These are phyloP conservation scores for Clupea harengus DNA, from an alignment of 2,113 vertebrate species.

Conservation along the genomic window DNA sequence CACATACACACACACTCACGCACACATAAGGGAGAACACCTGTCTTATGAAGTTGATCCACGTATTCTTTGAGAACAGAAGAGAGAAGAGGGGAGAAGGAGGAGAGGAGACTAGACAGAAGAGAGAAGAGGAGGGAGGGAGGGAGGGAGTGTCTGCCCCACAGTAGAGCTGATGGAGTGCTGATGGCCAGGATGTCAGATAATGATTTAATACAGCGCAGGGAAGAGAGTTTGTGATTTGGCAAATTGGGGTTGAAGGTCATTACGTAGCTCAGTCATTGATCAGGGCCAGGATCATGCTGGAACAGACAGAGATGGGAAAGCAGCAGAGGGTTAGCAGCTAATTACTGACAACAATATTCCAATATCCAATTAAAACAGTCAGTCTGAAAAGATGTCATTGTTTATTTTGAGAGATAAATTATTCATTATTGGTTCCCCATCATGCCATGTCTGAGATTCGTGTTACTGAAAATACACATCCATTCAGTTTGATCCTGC, in stretches of 20 bases:
- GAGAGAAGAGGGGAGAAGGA: neutral
- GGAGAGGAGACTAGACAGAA: neutral
- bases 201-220: slow-evolving; percentile 16
- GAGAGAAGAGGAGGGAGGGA: neutral
- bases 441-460: neutral
- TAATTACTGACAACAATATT: neutral
- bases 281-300: slow-evolving; percentile 99
- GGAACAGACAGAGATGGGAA: slow-evolving; percentile 59
- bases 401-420: neutral
- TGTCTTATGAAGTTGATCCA: slow-evolving; percentile 15
- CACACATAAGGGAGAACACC: neutral
- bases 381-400: neutral
- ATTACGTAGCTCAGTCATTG: slow-evolving; percentile 81
- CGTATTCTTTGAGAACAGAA: neutral
- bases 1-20: neutral
- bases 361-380: neutral
- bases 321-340: neutral
- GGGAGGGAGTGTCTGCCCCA: neutral
- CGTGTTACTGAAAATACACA: neutral
- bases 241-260: slow-evolving; percentile 36
- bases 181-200: neutral
- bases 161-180: neutral
- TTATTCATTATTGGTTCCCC: neutral
- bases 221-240: slow-evolving; percentile 46
- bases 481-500: too few relatives aligned